phyloP scores from a whole-genome alignment of 2,797 vertebrate species.

The Atherinosoma microstoma region DNA sequence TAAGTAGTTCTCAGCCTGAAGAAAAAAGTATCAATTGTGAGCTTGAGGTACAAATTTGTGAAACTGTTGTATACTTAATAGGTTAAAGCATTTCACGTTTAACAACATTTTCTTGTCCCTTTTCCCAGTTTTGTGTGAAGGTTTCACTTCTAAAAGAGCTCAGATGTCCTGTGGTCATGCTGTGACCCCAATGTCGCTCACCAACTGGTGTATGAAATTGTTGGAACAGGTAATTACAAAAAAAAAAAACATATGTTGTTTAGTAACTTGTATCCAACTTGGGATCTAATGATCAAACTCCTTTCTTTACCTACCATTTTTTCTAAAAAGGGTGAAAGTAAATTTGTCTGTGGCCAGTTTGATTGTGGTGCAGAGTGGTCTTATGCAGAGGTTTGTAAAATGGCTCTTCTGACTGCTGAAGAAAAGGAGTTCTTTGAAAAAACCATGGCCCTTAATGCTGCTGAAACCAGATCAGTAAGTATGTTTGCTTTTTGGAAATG shows the following conservation, averaged over 20 bases:
- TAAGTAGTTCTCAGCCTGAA: too few relatives aligned
- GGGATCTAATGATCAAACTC: not conserved
- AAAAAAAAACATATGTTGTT: too few relatives aligned
- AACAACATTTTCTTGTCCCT: not conserved
- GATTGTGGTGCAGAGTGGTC: conserved; percentile 62
- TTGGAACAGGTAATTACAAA: too few relatives aligned
- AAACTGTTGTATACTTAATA: not conserved
- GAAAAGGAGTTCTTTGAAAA: conserved; percentile 38
- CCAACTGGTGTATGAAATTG: too few relatives aligned
- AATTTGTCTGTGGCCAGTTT: conserved; percentile 66
- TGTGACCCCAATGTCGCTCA: conserved; percentile 61
- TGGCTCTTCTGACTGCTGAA: conserved; percentile 71
- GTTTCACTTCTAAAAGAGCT: conserved; percentile 44
- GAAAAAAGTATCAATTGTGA: too few relatives aligned
- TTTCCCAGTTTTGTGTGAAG: not conserved
- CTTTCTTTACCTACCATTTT: not conserved
- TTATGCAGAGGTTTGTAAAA: conserved; percentile 69
- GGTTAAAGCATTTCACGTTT: too few relatives aligned
- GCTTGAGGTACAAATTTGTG: too few relatives aligned
- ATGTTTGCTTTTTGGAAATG: not conserved
- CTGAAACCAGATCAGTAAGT: conserved; percentile 62
- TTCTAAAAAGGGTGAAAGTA: conserved; percentile 56
- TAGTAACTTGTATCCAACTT: too few relatives aligned
- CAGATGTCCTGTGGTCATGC: conserved; percentile 77
- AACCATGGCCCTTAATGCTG: conserved; percentile 22